Percentiles rank a stretch among this genome's conserved stretches.
phyloP scores from a whole-genome alignment of 2,888 invertebrate species.

The Helicoverpa assulta region DNA sequence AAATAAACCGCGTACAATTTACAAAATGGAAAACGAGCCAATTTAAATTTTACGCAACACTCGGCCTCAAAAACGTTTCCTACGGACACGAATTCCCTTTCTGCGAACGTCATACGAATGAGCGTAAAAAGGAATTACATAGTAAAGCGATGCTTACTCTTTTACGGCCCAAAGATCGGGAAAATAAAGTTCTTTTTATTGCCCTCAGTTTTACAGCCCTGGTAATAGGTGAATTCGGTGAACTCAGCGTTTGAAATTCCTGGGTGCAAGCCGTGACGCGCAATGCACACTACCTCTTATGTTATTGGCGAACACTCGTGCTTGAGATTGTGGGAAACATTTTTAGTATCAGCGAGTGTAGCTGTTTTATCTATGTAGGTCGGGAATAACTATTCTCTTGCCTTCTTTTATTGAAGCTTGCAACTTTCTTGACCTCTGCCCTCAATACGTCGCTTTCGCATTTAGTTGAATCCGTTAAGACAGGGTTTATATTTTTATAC shows the following conservation, averaged over 20 bases:
- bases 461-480: constrained; percentile 21
- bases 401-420: constrained; percentile 42
- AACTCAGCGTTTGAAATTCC: constrained; percentile 69
- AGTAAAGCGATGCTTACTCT: constrained; percentile 82
- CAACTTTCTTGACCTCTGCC: constrained; percentile 56
- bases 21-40: constrained; percentile 68
- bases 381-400: constrained; percentile 38
- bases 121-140: constrained; percentile 80
- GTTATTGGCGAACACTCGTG: constrained; percentile 30
- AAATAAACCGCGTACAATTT: constrained; percentile 58
- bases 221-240: constrained; percentile 79
- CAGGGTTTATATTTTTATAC: constrained; percentile 33
- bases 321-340: constrained; percentile 35
- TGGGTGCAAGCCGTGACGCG: constrained; percentile 35
- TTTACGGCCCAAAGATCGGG: constrained; percentile 81
- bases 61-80: constrained; percentile 61
- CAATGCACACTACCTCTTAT: constrained; percentile 45
- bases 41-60: constrained; percentile 74
- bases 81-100: constrained; percentile 70
- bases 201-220: constrained; percentile 78
- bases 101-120: constrained; percentile 72
- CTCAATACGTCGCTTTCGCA: constrained; percentile 39
- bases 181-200: constrained; percentile 86
- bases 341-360: constrained; percentile 36
- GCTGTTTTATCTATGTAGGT: constrained; percentile 53